These are phyloP conservation scores for Meloidogyne exigua DNA, from an alignment of 1,140 invertebrate genomes.

Conservation along the genomic window DNA sequence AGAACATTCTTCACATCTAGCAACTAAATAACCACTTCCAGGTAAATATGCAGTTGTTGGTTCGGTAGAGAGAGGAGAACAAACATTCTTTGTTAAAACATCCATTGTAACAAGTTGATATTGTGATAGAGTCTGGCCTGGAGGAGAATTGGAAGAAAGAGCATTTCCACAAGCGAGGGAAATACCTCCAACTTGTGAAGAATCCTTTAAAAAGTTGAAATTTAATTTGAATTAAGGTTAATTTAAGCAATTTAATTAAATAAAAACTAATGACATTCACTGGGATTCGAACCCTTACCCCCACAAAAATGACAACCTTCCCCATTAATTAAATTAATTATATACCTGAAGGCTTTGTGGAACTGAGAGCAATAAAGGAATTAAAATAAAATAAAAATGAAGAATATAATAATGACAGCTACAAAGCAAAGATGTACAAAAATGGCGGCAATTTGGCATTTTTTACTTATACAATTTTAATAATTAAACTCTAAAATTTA, in stretches of 20 bases:
- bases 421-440: not conserved
- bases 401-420: not conserved
- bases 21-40: constrained; percentile 35
- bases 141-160: not conserved
- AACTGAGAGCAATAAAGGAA: not conserved
- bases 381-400: not conserved
- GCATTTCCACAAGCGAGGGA: not conserved
- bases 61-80: not conserved
- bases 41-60: not conserved
- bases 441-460: not conserved
- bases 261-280: too few species aligned
- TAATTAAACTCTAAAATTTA: too few species aligned
- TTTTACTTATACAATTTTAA: not conserved
- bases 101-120: constrained; percentile 18
- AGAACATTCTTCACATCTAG: constrained; percentile 47
- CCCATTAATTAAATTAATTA: not conserved
- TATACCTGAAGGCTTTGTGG: not conserved
- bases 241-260: too few species aligned
- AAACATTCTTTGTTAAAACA: constrained; percentile 19
- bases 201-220: not conserved
- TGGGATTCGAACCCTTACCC: too few species aligned
- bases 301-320: not conserved
- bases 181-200: not conserved
- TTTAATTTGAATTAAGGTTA: too few species aligned
- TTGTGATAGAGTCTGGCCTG: not conserved